Evolutionary conservation across 2,113 vertebrate species (phyloP), one percentile per base, ranked within the genome.

Genomic region (Spilogale gracilis): DNA sequence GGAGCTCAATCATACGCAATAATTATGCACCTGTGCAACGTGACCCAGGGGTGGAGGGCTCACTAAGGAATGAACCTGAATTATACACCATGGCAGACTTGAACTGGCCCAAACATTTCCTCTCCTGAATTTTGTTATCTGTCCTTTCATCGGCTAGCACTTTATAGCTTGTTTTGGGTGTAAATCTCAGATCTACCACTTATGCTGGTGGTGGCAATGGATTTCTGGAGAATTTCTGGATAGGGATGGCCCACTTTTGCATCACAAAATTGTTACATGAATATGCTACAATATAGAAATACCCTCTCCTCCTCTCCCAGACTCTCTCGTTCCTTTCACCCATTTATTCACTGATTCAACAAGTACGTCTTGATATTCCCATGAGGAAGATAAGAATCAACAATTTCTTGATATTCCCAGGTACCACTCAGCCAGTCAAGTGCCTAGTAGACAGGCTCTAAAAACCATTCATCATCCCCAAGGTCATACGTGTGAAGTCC

Each of bases 51-150:
- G 5, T 18, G 4, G 54, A 43, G 74, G 82, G 3, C 20, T 76
- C 17, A 14, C 43, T 25, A 14, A 80, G 32, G 17, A 88, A 61
- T 10, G 48, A 78, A 38, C 52, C 76, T 88, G 71, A 38, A 71
- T 56, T 76, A 69, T 3, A 87, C 0, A n/a, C 16, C 48, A 43
- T 4, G 45, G 63, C 78, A 81, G 30, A 45, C 38, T 43, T 60
- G 54, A 27, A n/a, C n/a, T 13, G 16, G 23, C 14, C 38, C 50
- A 43, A 61, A 21, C 3, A 32, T 71, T 45, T 30, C 27, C 78
- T 96, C 52, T 93, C n/a, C 18, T 56, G 9, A 48, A 32, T 93
- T 76, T 95, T 85, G 30, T 52, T 14, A 90, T 50, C 48, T n/a
- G 20, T 78, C 78, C 21, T 50, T 92, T 54, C 65, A 52, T 23